Conservation (phyloP, 2,797 vertebrate genomes). For the Pseudochaenichthys georgianus region DNA sequence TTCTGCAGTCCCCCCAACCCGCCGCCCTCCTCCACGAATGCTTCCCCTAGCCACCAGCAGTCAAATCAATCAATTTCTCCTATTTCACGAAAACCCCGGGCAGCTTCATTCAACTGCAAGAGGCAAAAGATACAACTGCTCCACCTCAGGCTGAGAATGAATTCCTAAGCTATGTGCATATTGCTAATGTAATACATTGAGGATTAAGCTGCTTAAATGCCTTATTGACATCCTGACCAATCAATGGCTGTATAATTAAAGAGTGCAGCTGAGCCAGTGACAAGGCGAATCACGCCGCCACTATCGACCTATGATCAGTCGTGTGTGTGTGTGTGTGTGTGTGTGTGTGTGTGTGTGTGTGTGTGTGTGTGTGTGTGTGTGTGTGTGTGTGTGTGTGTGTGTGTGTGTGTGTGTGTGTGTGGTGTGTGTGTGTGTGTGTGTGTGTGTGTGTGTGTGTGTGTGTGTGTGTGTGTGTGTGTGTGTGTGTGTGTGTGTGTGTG, state of each 20-base stretch:
- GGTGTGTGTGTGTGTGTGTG: no score
- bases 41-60: conserved; percentile 12
- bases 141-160: conserved; percentile 48
- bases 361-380: no score
- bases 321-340: not conserved
- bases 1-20: not conserved
- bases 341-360: no score
- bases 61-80: conserved; percentile 46
- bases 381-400: no score
- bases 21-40: not conserved
- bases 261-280: conserved; percentile 67
- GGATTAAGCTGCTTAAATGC: conserved; percentile 76
- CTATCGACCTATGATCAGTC: conserved; percentile 50
- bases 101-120: conserved; percentile 46
- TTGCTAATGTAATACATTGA: conserved; percentile 63
- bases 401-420: no score
- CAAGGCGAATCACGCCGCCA: conserved; percentile 29
- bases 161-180: conserved; percentile 57
- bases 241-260: conserved; percentile 80
- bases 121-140: conserved; percentile 37
- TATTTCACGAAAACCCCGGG: conserved; percentile 32
- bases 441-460: no score
- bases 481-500: not conserved
- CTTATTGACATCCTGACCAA: conserved; percentile 69
- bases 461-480: no score